A percentile compares a stretch with the other conserved stretches of the same genome.
phyloP scores from a whole-genome alignment of 2,113 vertebrate genomes.

The Nibea albiflora region DNA sequence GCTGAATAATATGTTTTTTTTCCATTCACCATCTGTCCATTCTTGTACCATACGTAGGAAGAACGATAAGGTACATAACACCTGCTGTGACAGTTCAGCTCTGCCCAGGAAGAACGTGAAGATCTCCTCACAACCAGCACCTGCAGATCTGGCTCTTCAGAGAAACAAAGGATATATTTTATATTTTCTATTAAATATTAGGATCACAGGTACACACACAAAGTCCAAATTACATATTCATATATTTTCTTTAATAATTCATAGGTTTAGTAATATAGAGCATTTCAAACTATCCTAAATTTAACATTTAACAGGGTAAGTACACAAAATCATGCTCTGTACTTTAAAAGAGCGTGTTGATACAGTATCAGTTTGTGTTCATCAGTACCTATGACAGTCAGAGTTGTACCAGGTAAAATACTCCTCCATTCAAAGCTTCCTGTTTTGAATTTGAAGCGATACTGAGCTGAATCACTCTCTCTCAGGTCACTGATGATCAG shows the following conservation, averaged over 20 bases:
- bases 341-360: no score
- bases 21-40: not conserved
- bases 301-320: no score
- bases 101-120: not conserved
- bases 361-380: not conserved
- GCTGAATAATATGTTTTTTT: not conserved
- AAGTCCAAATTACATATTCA: no score
- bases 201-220: no score
- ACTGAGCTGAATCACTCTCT: conserved; percentile 20
- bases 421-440: not conserved
- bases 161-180: not conserved
- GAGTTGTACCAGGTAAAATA: conserved; percentile 3
- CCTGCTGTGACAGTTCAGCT: not conserved
- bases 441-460: conserved; percentile 17
- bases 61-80: not conserved
- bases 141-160: not conserved
- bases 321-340: no score
- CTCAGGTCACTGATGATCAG: conserved; percentile 42
- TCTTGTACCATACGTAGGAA: not conserved
- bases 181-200: no score
- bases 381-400: conserved; percentile 40
- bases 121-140: not conserved
- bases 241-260: no score
- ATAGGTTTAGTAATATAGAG: no score
- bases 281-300: no score